phyloP scores from a whole-genome alignment of 2,113 vertebrate species.

The Setophaga coronata region DNA sequence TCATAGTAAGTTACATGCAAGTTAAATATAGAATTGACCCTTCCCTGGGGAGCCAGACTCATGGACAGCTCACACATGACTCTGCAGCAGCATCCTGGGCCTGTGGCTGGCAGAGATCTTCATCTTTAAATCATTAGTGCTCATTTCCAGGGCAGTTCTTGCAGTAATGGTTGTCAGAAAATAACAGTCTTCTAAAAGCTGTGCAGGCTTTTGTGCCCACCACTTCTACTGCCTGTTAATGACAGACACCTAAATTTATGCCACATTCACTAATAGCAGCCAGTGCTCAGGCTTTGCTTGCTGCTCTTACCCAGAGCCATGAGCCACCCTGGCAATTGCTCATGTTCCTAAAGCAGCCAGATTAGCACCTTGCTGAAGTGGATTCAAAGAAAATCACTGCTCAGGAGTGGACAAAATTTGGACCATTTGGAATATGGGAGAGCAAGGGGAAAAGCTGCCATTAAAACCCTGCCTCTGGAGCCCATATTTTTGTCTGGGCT shows the following conservation, averaged over 20 bases:
- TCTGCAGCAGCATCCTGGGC: background rate
- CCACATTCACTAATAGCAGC: background rate
- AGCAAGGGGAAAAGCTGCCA: background rate
- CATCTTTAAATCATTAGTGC: background rate
- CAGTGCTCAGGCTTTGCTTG: background rate
- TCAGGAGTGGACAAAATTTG: background rate
- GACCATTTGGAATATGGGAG: background rate
- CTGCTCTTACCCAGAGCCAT: background rate
- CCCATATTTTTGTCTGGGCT: background rate
- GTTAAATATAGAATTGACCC: conserved; percentile 15
- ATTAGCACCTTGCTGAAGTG: background rate
- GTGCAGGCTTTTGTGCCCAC: background rate
- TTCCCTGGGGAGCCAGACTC: background rate
- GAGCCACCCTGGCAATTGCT: background rate
- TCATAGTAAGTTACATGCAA: background rate
- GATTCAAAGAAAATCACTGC: background rate
- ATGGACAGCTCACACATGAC: background rate
- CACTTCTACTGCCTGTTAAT: conserved; percentile 14
- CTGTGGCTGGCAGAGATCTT: background rate
- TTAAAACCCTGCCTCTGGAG: background rate
- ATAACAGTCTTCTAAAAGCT: background rate
- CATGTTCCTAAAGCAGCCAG: background rate
- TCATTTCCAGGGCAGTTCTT: background rate
- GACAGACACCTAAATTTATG: conserved; percentile 9
- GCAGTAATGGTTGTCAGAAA: background rate